Conservation (phyloP, 2,888 invertebrate genomes). For the Strigamia crassipes region DNA sequence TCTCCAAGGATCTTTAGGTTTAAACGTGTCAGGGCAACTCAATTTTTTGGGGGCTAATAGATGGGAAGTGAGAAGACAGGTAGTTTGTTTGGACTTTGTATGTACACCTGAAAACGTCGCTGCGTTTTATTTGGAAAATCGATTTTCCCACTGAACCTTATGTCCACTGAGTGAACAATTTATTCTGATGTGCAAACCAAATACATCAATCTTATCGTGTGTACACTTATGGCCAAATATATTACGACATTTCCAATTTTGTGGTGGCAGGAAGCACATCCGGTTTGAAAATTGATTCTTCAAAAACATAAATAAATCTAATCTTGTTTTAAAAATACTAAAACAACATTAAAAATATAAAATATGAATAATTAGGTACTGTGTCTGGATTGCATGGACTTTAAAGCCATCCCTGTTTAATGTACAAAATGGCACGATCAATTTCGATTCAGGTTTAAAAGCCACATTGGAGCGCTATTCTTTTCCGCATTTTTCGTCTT, state of each 20-base stretch:
- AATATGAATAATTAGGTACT: background rate
- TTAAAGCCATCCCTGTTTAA: background rate
- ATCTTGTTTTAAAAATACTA: background rate
- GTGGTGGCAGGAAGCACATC: background rate
- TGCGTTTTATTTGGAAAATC: background rate
- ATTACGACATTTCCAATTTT: background rate
- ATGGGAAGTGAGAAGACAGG: background rate
- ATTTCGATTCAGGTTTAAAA: background rate
- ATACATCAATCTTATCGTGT: background rate
- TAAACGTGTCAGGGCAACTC: background rate
- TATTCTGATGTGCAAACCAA: background rate
- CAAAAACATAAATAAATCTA: background rate
- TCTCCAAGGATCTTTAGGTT: background rate
- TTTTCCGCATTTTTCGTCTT: background rate
- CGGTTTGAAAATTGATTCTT: background rate
- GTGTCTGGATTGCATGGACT: background rate
- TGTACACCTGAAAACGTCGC: background rate
- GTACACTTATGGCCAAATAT: background rate
- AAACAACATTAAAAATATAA: background rate
- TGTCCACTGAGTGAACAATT: slow-evolving; percentile 9
- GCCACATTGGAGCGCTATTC: background rate
- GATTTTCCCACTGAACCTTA: slow-evolving; percentile 4
- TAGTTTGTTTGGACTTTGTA: background rate
- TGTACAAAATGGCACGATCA: background rate
- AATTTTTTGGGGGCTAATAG: background rate